Evolutionary conservation across 2,797 vertebrate genomes (phyloP).

Genomic region (Odontamblyopus rebecca): DNA sequence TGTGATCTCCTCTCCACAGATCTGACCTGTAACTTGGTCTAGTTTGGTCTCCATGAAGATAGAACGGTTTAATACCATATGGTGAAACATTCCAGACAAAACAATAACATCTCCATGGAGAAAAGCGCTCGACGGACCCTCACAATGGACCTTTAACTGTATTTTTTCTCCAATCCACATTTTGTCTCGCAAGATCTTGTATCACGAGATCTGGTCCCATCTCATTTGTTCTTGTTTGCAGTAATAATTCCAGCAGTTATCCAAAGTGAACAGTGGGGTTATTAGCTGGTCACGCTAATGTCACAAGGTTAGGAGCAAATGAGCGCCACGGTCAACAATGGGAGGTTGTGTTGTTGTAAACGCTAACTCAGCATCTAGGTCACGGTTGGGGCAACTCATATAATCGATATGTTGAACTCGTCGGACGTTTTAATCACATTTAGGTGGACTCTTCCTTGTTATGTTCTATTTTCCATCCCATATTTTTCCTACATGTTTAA

Average conservation of each 20-base stretch:
- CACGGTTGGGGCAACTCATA: not conserved
- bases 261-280: conserved; percentile 39
- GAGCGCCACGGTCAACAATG: conserved; percentile 59
- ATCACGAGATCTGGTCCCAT: too few relatives aligned
- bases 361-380: not conserved
- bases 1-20: too few relatives aligned
- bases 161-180: too few relatives aligned
- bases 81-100: too few relatives aligned
- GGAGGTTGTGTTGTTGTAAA: conserved; percentile 28
- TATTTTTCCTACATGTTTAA: too few relatives aligned
- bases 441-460: not conserved
- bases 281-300: conserved; percentile 59
- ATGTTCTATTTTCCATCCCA: not conserved
- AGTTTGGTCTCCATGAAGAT: too few relatives aligned
- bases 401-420: not conserved
- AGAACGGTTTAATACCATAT: too few relatives aligned
- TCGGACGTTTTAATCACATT: not conserved
- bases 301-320: conserved; percentile 44
- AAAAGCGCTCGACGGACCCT: too few relatives aligned
- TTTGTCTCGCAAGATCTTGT: too few relatives aligned
- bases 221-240: conserved; percentile 29
- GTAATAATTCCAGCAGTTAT: conserved; percentile 14
- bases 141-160: too few relatives aligned
- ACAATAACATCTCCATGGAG: too few relatives aligned
- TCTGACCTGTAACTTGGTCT: too few relatives aligned